Base-by-base conservation (phyloP, 37 sponge, comb jelly and placozoan species). In the Mnemiopsis leidyi region DNA sequence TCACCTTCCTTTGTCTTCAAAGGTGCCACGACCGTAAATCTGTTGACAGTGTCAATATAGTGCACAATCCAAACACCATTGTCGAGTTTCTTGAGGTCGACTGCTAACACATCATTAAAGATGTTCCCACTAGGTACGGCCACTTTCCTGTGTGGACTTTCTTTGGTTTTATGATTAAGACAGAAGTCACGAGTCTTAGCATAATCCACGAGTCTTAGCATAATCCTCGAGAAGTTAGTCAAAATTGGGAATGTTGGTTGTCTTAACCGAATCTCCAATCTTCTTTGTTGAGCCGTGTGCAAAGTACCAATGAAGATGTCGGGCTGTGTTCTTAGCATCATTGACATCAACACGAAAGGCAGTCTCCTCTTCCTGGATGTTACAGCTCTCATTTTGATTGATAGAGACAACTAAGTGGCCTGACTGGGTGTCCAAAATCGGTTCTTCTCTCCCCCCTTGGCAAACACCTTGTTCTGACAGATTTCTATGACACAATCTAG, bases 51-150 rank as follows among this genome's bases (percentile, higher is more conserved):
- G n/a, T 69, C 73, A 23, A 69, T 69, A 69, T 28, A 69, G 21
- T 69, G 73, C 7, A 69, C 73, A 69, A 69, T 69, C 73, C 73
- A 69, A 28, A 28, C n/a, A n/a, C 73, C 73, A 20, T 71, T 3
- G 23, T 71, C 73, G 5, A 71, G 29, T 5, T 7, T 23, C 25
- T 71, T 71, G 3, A 71, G 25, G 23, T 71, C 73, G 29, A 71
- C 26, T 29, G 73, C 73, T 3, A 71, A 25, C 3, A 71, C 23
- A 29, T 71, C 73, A 71, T 71, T 71, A 23, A 71, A 71, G 7
- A 3, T 71, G 16, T 7, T n/a, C 5, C 73, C 73, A 23, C 26
- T 25, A 71, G 73, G 73, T 3, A 71, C 26, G 16, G 29, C 73
- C 16, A 71, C 73, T 23, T 71, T 71, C 7, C 25, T 71, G 73